Conservation (phyloP, 2,888 invertebrate species). For the Drosophila hamatofila region DNA sequence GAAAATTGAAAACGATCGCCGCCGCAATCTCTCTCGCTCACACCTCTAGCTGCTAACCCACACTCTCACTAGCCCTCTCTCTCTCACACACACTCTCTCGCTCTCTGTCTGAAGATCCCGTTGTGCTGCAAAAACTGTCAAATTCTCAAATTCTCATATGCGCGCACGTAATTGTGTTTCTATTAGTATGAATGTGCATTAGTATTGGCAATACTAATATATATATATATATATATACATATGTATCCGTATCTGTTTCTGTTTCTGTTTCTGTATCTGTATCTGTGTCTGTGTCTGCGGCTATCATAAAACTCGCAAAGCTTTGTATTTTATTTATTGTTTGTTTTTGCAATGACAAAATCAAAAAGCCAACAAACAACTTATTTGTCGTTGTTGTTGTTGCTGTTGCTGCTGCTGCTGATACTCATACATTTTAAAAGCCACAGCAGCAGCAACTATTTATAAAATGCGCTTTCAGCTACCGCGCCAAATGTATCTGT, state of each 20-base stretch:
- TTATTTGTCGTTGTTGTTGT: slow-evolving; percentile 26
- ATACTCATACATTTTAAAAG: slow-evolving; percentile 56
- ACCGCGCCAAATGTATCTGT: slow-evolving; percentile 53
- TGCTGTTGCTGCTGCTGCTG: slow-evolving; percentile 15
- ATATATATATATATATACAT: no score
- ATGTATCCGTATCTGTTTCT: no score
- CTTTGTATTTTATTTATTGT: slow-evolving; percentile 56
- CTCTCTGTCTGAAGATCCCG: slow-evolving; percentile 38
- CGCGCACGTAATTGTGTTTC: slow-evolving; percentile 24
- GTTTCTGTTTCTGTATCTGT: slow-evolving; percentile 11
- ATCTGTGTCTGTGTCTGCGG: background rate
- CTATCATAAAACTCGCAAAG: slow-evolving; percentile 36
- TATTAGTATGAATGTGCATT: slow-evolving; percentile 14
- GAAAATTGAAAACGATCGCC: slow-evolving; percentile 71
- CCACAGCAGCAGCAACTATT: slow-evolving; percentile 69
- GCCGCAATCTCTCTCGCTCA: slow-evolving; percentile 35
- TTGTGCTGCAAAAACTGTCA: slow-evolving; percentile 46
- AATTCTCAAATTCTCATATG: slow-evolving; percentile 43
- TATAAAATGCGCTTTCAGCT: slow-evolving; percentile 77
- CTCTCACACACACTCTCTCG: background rate
- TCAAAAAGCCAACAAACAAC: slow-evolving; percentile 65
- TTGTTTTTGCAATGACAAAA: slow-evolving; percentile 71
- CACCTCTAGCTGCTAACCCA: slow-evolving; percentile 6
- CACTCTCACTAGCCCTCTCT: slow-evolving; percentile 3
- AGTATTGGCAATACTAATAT: slow-evolving; percentile 24